Evolutionary conservation across 2,113 vertebrate species (phyloP).

Genomic region (Protomyctophum bolini): DNA sequence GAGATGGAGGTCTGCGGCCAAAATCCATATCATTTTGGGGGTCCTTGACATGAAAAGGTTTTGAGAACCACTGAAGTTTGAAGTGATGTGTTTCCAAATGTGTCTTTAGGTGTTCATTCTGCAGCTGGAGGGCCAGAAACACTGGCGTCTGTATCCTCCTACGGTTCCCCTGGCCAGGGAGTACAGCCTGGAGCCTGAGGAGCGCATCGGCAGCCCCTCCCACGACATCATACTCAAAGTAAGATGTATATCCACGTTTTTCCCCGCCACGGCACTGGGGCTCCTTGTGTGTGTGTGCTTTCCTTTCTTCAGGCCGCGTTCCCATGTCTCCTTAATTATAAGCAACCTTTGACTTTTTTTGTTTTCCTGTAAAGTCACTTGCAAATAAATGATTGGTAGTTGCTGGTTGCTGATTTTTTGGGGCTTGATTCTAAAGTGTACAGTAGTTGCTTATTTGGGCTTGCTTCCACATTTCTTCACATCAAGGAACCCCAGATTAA

Average conservation of each 20-base stretch:
- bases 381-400: no score
- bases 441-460: no score
- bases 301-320: no score
- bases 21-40: neutral
- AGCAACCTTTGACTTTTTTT: no score
- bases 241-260: slow-evolving; percentile 23
- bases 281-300: no score
- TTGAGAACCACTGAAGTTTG: neutral
- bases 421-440: no score
- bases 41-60: neutral
- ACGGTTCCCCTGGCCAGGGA: slow-evolving; percentile 84
- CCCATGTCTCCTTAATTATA: no score
- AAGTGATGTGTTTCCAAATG: neutral
- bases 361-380: no score
- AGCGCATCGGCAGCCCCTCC: slow-evolving; percentile 82
- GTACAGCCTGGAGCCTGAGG: slow-evolving; percentile 83
- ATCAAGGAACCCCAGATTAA: no score
- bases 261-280: no score
- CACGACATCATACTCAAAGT: slow-evolving; percentile 89
- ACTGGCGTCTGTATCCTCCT: slow-evolving; percentile 87
- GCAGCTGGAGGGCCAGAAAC: slow-evolving; percentile 92
- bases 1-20: neutral
- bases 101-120: slow-evolving; percentile 86
- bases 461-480: no score
- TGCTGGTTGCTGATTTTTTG: no score